Conservation (phyloP, 2,888 invertebrate species). For the Ormyrus thymus region DNA sequence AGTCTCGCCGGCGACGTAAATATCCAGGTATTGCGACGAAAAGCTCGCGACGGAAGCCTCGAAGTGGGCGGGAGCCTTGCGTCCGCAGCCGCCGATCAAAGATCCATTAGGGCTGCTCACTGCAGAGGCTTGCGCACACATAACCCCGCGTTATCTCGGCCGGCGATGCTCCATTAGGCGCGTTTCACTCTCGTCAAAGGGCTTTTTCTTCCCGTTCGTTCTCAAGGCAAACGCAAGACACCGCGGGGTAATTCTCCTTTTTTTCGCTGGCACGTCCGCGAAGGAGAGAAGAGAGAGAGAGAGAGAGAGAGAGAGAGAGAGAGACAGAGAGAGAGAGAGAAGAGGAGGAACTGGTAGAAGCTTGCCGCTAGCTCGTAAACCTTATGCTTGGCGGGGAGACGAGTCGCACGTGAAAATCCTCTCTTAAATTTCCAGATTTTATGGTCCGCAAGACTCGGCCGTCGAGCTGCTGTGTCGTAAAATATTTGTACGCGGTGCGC, state of each 20-base stretch:
- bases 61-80: no score
- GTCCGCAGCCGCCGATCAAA: conserved; percentile 40
- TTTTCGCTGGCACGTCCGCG: no score
- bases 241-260: no score
- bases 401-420: conserved; percentile 52
- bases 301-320: no score
- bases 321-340: no score
- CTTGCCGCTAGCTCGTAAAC: conserved; percentile 13
- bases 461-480: conserved; percentile 61
- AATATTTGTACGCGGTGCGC: conserved; percentile 60
- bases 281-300: no score
- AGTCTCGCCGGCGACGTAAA: not conserved
- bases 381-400: conserved; percentile 6
- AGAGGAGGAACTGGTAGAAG: no score
- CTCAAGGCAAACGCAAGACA: no score
- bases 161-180: conserved; percentile 48
- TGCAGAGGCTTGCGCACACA: not conserved
- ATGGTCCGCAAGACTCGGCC: conserved; percentile 60
- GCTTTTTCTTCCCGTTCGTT: no score
- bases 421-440: conserved; percentile 66
- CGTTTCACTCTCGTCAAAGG: not conserved
- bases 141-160: conserved; percentile 28
- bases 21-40: conserved; percentile 3
- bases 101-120: conserved; percentile 42
- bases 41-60: not conserved